These are phyloP conservation scores for Hedychridium roseum DNA, from an alignment of 2,888 invertebrate genomes.

Conservation along the genomic window DNA sequence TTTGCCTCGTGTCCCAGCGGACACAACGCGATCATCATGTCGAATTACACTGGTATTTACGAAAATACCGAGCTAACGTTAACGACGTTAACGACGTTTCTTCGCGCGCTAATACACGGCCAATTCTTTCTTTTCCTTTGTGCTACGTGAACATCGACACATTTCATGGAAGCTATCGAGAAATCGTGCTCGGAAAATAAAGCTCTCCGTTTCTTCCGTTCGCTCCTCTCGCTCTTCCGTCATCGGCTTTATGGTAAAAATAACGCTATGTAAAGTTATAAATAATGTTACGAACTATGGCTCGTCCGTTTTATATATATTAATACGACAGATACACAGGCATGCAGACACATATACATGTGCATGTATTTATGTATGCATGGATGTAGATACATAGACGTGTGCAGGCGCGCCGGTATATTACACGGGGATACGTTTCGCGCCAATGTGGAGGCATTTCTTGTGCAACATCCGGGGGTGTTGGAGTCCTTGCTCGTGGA, in stretches of 20 bases:
- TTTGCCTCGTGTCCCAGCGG: too few relatives aligned
- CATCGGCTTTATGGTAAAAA: constrained; percentile 36
- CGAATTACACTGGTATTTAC: too few relatives aligned
- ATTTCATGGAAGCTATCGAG: constrained; percentile 46
- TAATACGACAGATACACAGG: constrained; percentile 43
- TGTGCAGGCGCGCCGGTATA: constrained; percentile 33
- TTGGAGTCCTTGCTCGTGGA: too few relatives aligned
- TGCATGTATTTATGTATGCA: too few relatives aligned
- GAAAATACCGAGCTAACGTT: too few relatives aligned
- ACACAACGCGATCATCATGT: too few relatives aligned
- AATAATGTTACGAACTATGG: constrained; percentile 46
- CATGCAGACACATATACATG: constrained; percentile 23
- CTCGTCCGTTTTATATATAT: constrained; percentile 36
- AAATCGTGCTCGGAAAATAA: constrained; percentile 2
- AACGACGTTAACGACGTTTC: too few relatives aligned
- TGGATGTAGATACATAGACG: constrained; percentile 22
- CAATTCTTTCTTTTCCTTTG: too few relatives aligned
- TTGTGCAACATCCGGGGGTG: too few relatives aligned
- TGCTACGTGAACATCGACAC: constrained; percentile 50
- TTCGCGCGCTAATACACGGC: too few relatives aligned
- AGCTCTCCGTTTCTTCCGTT: constrained; percentile 10
- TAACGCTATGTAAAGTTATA: constrained; percentile 42
- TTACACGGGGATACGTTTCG: constrained; percentile 37
- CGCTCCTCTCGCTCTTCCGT: constrained; percentile 16
- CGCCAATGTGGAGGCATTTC: constrained; percentile 24